phyloP scores from a whole-genome alignment of 2,888 invertebrate genomes.

The Timema cristinae region DNA sequence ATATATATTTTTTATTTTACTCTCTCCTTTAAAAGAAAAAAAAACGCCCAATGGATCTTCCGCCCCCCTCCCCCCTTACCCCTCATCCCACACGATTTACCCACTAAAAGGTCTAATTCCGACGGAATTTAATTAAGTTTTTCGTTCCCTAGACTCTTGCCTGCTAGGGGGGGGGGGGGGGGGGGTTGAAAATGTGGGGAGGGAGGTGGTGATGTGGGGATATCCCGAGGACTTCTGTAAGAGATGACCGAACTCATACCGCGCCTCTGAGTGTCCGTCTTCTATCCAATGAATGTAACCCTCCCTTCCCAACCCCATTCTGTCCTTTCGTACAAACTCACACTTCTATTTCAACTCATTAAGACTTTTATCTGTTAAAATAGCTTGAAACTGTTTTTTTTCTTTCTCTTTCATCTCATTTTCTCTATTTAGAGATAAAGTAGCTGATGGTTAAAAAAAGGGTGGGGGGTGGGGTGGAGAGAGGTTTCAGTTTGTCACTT shows the following conservation, averaged over 20 bases:
- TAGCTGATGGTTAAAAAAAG: no score
- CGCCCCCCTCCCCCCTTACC: slow-evolving; percentile 3
- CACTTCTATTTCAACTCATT: slow-evolving; percentile 25
- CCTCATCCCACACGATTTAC: slow-evolving; percentile 25
- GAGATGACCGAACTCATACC: not conserved
- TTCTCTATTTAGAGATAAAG: not conserved
- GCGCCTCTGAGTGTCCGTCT: slow-evolving; percentile 6
- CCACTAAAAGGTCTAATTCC: slow-evolving; percentile 32
- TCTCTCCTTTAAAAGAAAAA: not conserved
- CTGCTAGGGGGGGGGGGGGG: not conserved
- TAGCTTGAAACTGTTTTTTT: slow-evolving; percentile 22
- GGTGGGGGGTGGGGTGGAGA: no score
- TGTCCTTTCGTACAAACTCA: not conserved
- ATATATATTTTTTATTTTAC: not conserved
- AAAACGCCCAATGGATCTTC: slow-evolving; percentile 24
- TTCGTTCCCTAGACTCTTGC: not conserved
- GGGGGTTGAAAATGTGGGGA: not conserved
- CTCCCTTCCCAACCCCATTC: slow-evolving; percentile 5
- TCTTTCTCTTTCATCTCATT: slow-evolving; percentile 9
- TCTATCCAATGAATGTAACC: slow-evolving; percentile 14
- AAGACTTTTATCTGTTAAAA: slow-evolving; percentile 28
- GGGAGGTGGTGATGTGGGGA: not conserved
- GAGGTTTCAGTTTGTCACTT: no score
- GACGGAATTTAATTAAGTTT: slow-evolving; percentile 32
- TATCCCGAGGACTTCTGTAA: slow-evolving; percentile 1